Evolutionary conservation across 1,140 invertebrate species (phyloP).

Genomic region (Magallana angulata): DNA sequence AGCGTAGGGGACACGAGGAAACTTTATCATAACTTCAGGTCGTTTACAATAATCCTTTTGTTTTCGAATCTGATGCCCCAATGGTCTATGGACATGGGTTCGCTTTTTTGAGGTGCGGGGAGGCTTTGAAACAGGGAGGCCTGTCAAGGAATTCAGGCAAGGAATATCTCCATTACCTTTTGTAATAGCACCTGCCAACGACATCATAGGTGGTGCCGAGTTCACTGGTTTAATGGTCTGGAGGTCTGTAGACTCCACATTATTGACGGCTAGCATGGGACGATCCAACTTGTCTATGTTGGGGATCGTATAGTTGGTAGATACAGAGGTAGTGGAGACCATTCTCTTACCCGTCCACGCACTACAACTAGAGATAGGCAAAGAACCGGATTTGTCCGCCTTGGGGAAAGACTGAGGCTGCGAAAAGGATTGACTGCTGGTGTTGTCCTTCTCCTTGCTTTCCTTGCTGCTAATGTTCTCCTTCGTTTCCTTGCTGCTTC

Average conservation of each 20-base stretch:
- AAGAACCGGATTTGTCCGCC: constrained; percentile 44
- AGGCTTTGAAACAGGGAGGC: constrained; percentile 62
- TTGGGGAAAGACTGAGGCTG: constrained; percentile 52
- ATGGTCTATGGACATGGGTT: constrained; percentile 59
- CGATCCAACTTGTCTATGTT: constrained; percentile 48
- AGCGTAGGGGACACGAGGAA: constrained; percentile 71
- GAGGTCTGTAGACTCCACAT: constrained; percentile 72
- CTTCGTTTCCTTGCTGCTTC: constrained; percentile 8
- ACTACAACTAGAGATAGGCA: constrained; percentile 48
- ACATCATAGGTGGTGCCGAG: not conserved
- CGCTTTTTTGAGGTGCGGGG: constrained; percentile 54
- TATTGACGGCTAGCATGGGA: constrained; percentile 68
- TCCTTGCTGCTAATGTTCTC: not conserved
- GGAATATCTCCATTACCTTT: constrained; percentile 72
- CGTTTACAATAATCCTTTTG: constrained; percentile 53
- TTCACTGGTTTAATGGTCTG: constrained; percentile 64
- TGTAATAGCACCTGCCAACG: constrained; percentile 42
- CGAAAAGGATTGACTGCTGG: constrained; percentile 33
- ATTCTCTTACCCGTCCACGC: constrained; percentile 61
- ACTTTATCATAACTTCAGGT: constrained; percentile 64
- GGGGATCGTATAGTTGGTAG: constrained; percentile 70
- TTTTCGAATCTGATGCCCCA: constrained; percentile 50
- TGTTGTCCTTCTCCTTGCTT: not conserved
- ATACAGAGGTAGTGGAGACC: constrained; percentile 72
- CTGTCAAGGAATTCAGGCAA: constrained; percentile 61